Percentiles rank a stretch among this genome's conserved stretches.
These are phyloP conservation scores for honey bee (Apis mellifera) DNA, from an alignment of 1,140 invertebrate genomes.

Conservation along the genomic window Amel_HAv3.1 CM009942.2:9364001-9364500, in stretches of 20 bases:
- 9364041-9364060: no score
- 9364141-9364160: background rate
- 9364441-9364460: no score
- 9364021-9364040: no score
- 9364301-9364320: background rate
- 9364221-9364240: conserved; percentile 1
- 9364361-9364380: background rate
- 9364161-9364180: background rate
- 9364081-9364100: no score
- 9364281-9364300: background rate
- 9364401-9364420: background rate
- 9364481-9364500: no score
- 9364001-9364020: no score
- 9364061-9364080: background rate
- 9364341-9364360: background rate
- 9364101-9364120: background rate
- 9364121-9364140: no score
- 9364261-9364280: background rate
- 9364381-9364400: background rate
- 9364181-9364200: background rate
- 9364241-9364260: background rate
- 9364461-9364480: no score
- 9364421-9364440: no score
- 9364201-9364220: no score
- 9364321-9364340: background rate